Percentiles rank a stretch among this genome's conserved stretches.
Evolutionary conservation across 2,113 vertebrate species (phyloP).

Genomic region (Phylloscopus trochilus): DNA sequence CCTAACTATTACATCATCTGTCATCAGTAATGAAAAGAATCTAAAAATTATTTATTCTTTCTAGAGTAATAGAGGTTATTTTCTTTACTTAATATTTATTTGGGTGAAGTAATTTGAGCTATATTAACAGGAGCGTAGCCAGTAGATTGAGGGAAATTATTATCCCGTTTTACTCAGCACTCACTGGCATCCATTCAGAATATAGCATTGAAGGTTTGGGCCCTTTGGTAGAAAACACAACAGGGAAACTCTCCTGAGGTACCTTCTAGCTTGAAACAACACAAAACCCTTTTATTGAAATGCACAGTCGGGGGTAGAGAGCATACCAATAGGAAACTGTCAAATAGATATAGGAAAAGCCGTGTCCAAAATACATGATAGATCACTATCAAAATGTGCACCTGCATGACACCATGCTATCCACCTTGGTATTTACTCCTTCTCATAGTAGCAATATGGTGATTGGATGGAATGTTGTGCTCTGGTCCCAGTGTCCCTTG

Average conservation of each 20-base stretch:
- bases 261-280: background rate
- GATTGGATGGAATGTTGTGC: background rate
- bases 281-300: background rate
- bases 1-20: slow-evolving; percentile 4
- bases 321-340: background rate
- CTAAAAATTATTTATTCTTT: slow-evolving; percentile 7
- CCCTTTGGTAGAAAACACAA: background rate
- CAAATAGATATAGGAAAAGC: background rate
- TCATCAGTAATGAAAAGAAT: slow-evolving; percentile 38
- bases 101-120: background rate
- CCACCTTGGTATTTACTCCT: background rate
- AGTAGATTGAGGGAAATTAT: background rate
- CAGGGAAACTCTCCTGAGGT: background rate
- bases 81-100: slow-evolving; percentile 22
- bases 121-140: background rate
- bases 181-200: background rate
- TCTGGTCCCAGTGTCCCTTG: background rate
- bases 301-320: background rate
- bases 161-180: background rate
- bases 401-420: background rate
- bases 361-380: background rate
- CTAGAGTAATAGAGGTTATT: background rate
- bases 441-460: background rate
- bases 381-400: background rate
- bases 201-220: background rate